Conservation (phyloP, 92 coral and sea anemone species). For the Umimayanthus kanabou region DNA sequence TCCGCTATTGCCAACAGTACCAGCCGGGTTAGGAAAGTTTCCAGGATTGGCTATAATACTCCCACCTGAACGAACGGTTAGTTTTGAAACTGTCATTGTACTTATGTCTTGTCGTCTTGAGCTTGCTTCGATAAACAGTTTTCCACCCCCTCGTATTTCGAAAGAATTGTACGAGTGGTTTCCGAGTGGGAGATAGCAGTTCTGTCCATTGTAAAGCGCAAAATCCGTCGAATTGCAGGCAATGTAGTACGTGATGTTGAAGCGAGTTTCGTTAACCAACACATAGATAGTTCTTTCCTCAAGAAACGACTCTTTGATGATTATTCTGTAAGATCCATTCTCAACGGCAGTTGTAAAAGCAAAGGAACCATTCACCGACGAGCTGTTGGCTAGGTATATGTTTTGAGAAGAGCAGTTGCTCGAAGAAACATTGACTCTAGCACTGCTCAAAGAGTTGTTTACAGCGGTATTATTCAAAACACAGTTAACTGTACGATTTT, state of each 20-base stretch:
- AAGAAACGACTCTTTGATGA: constrained; percentile 51
- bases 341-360: constrained; percentile 32
- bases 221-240: constrained; percentile 65
- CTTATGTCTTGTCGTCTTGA: constrained; percentile 16
- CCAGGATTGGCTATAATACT: constrained; percentile 44
- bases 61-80: constrained; percentile 50
- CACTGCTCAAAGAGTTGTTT: constrained; percentile 9
- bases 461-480: not conserved
- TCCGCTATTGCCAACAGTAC: constrained; percentile 34
- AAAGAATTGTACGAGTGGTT: constrained; percentile 52
- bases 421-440: constrained; percentile 1
- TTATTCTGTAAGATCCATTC: constrained; percentile 50
- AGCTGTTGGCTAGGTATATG: constrained; percentile 13
- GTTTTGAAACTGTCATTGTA: constrained; percentile 35
- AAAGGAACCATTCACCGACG: constrained; percentile 33
- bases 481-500: constrained; percentile 33
- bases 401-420: constrained; percentile 29
- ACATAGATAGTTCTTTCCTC: constrained; percentile 40
- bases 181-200: constrained; percentile 50
- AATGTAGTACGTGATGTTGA: constrained; percentile 56
- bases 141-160: constrained; percentile 53
- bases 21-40: constrained; percentile 10
- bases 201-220: constrained; percentile 60
- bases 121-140: constrained; percentile 49
- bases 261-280: constrained; percentile 59